Base-by-base conservation (phyloP, 37 sponge, comb jelly and placozoan genomes). In the Eunapius fragilis region DNA sequence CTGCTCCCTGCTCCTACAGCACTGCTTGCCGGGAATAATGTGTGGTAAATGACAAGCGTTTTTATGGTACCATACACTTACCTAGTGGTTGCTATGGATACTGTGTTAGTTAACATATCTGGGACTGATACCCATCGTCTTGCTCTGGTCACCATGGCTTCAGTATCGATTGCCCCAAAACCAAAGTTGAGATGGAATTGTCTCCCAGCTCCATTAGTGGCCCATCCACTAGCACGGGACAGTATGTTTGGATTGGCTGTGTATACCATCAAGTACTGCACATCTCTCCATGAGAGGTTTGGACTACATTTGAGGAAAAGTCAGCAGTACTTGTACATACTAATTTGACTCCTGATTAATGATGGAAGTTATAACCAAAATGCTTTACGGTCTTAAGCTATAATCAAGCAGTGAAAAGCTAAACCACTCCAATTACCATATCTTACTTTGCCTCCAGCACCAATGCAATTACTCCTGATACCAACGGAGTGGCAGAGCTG, bases 221-320 rank as follows among this genome's bases (percentile, higher is more conserved):
- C 49, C 94, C 94, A 92, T 19, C 31, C 34, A 28, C 27, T 27
- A 23, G 30, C 22, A 12, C 0, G 28, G n/a, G 26, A 24, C 71
- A 71, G 31, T 30, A 28, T 32, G 31, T 47, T 33, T 70, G 80
- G 74, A 26, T 76, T 74, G 9, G 89, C 87, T 68, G 92, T 86
- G n/a, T 81, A 77, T 0, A 87, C 90, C 5, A 93, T 75, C 17
- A 96, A 50, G 83, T 96, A 89, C 89, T 96, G 96, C 0, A 93
- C 82, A 68, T 96, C 96, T 36, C 96, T 35, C 96, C 96, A 96
- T 25, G 93, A 86, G 67, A 96, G 89, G 12, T 86, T 69, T 36
- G 93, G 96, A 79, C 92, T 96, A 68, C 27, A 58, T 19, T 2
- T 2, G 28, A 71, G n/a, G 0, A 79, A 10, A 25, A 58, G 17